These are phyloP conservation scores for Scophthalmus maximus DNA, from an alignment of 2,113 vertebrate species.

Conservation along the genomic window DNA sequence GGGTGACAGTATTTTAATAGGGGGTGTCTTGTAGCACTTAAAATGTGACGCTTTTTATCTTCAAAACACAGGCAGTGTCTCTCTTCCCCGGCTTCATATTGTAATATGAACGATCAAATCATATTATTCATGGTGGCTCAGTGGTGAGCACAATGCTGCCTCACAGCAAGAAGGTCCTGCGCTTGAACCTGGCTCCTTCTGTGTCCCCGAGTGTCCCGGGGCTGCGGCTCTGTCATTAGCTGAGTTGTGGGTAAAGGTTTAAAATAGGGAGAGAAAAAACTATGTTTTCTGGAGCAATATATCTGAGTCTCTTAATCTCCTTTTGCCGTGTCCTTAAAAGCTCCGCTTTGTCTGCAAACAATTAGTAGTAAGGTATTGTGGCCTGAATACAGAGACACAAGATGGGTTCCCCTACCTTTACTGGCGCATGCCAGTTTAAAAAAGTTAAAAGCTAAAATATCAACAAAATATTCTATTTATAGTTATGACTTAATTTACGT, in stretches of 20 bases:
- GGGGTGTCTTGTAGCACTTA: constrained; percentile 2
- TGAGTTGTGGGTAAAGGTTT: not conserved
- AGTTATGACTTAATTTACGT: no score
- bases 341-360: no score
- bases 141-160: constrained; percentile 11
- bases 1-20: constrained; percentile 33
- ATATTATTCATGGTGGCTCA: constrained; percentile 49
- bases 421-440: no score
- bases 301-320: not conserved
- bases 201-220: not conserved
- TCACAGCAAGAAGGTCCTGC: constrained; percentile 38
- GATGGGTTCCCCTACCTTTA: no score
- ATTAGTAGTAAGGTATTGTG: no score
- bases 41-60: constrained; percentile 13
- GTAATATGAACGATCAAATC: constrained; percentile 47
- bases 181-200: constrained; percentile 32
- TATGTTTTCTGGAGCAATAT: not conserved
- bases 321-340: not conserved
- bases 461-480: no score
- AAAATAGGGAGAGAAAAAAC: not conserved
- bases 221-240: not conserved
- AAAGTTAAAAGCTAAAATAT: no score
- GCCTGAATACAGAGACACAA: not conserved
- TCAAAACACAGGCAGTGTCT: constrained; percentile 1
- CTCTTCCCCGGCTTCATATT: constrained; percentile 13